phyloP scores from a whole-genome alignment of 2,113 vertebrate genomes.

The Lagopus muta region DNA sequence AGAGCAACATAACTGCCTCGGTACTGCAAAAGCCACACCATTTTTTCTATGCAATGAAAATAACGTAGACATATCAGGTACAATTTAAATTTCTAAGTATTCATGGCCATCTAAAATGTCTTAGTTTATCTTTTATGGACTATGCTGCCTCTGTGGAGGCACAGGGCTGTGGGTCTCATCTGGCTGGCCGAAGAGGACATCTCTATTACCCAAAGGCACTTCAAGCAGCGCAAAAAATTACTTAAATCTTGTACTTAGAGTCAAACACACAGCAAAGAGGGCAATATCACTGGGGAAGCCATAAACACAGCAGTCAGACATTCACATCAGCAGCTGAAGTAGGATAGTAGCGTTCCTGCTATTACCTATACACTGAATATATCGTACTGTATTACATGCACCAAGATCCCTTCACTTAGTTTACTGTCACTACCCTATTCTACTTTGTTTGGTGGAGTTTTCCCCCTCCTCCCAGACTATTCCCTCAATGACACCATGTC shows the following conservation, averaged over 20 bases:
- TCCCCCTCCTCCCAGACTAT: neutral
- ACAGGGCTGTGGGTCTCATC: neutral
- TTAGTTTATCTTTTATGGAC: neutral
- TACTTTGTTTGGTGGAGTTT: neutral
- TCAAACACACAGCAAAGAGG: fast-evolving
- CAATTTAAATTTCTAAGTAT: neutral
- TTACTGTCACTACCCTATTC: neutral
- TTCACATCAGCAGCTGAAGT: neutral
- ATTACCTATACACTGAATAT: neutral
- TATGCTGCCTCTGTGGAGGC: neutral
- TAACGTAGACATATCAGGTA: neutral
- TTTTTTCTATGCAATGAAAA: neutral
- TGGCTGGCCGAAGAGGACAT: fast-evolving
- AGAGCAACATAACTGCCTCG: fast-evolving
- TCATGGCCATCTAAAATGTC: neutral
- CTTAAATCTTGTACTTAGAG: neutral
- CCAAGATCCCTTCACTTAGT: neutral
- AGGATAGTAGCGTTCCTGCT: neutral
- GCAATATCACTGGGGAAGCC: neutral
- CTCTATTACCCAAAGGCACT: neutral
- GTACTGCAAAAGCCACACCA: neutral
- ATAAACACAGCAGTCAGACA: neutral
- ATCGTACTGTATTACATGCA: too few species aligned
- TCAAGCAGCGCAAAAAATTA: neutral
- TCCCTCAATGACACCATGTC: neutral